Conservation (phyloP, 2,888 invertebrate genomes). For the Orthosia gracilis region DNA sequence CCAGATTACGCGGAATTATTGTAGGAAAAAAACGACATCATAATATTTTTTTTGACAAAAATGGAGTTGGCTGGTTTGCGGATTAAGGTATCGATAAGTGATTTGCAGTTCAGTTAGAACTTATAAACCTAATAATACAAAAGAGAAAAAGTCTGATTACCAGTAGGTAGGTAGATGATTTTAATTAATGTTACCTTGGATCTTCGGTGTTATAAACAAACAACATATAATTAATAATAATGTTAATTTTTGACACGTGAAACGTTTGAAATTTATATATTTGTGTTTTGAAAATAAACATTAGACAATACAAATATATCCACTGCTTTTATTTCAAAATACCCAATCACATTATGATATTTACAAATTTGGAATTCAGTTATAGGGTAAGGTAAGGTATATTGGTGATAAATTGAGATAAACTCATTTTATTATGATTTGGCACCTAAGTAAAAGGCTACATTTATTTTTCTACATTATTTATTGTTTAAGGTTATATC, state of each 20-base stretch:
- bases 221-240: slow-evolving; percentile 13
- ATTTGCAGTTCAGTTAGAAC: background rate
- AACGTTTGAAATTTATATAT: slow-evolving; percentile 21
- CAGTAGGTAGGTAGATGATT: slow-evolving; percentile 15
- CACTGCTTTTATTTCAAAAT: slow-evolving; percentile 23
- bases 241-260: slow-evolving; percentile 15
- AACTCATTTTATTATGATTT: no score
- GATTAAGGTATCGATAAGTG: background rate
- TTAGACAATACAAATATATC: slow-evolving; percentile 17
- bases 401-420: no score
- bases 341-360: slow-evolving; percentile 16
- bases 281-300: slow-evolving; percentile 29
- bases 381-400: no score
- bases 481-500: no score
- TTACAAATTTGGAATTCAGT: slow-evolving; percentile 28
- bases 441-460: no score
- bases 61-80: no score
- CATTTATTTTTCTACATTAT: no score
- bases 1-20: no score
- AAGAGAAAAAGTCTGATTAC: slow-evolving; percentile 19
- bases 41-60: no score
- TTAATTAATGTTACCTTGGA: slow-evolving; percentile 15
- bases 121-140: background rate
- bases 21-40: no score
- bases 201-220: slow-evolving; percentile 11